Evolutionary conservation across 1,140 invertebrate species (phyloP).

Genomic region (Drosophila triauraria): DNA sequence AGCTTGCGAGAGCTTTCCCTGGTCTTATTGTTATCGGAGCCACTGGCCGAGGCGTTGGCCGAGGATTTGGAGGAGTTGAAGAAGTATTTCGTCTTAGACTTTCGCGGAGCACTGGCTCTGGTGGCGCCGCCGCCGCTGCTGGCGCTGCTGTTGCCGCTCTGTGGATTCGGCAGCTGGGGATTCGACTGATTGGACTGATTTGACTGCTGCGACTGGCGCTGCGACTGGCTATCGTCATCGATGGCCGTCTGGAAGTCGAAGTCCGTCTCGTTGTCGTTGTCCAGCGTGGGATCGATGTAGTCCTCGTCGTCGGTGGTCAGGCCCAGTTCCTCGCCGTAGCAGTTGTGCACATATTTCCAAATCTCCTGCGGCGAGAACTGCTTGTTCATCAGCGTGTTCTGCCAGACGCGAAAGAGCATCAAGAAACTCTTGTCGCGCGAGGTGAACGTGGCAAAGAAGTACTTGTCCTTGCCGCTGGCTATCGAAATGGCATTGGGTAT

Average conservation of each 20-base stretch:
- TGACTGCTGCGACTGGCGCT: slow-evolving; percentile 47
- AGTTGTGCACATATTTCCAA: slow-evolving; percentile 94
- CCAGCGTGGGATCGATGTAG: slow-evolving; percentile 87
- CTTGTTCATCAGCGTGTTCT: slow-evolving; percentile 96
- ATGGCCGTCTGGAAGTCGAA: slow-evolving; percentile 70
- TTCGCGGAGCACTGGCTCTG: slow-evolving; percentile 49
- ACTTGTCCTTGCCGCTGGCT: slow-evolving; percentile 93
- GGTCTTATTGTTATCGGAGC: slow-evolving; percentile 73
- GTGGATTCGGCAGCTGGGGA: slow-evolving; percentile 37
- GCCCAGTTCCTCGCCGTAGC: slow-evolving; percentile 96
- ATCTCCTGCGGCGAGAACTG: slow-evolving; percentile 94
- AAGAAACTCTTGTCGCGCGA: slow-evolving; percentile 96
- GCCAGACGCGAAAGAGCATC: slow-evolving; percentile 98
- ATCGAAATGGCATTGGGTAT: slow-evolving; percentile 98
- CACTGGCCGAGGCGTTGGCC: slow-evolving; percentile 76
- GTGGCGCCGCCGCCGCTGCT: slow-evolving; percentile 67
- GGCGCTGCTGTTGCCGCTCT: slow-evolving; percentile 74
- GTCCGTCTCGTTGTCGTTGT: slow-evolving; percentile 67
- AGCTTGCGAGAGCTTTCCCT: slow-evolving; percentile 68
- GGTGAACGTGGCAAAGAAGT: slow-evolving; percentile 97
- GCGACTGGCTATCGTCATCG: slow-evolving; percentile 67
- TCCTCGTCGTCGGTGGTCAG: slow-evolving; percentile 97
- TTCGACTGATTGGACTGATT: slow-evolving; percentile 38
- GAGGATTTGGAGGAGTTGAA: slow-evolving; percentile 76
- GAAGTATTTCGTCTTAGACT: slow-evolving; percentile 78